phyloP scores from a whole-genome alignment of 2,113 vertebrate species.

The Cyprinodon brontotheroides region DNA sequence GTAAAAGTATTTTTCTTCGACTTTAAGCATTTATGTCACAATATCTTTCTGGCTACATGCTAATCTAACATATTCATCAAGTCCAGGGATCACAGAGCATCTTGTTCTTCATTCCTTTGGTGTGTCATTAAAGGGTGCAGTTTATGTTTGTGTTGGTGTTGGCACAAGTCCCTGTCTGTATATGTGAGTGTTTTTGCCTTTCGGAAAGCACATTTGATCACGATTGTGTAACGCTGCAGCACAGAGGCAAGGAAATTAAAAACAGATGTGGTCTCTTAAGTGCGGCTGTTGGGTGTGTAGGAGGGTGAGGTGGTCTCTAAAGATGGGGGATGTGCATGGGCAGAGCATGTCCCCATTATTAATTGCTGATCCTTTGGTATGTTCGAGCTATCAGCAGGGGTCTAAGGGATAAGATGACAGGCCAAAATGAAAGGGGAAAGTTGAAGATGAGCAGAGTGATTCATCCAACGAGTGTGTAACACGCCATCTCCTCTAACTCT shows the following conservation, averaged over 20 bases:
- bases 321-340: conserved; percentile 19
- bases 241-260: conserved; percentile 79
- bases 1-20: conserved; percentile 25
- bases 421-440: conserved; percentile 28
- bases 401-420: conserved; percentile 62
- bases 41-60: conserved; percentile 22
- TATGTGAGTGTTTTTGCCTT: conserved; percentile 61
- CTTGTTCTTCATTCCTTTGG: conserved; percentile 62
- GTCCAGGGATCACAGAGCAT: conserved; percentile 54
- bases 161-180: conserved; percentile 53
- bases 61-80: conserved; percentile 46
- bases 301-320: conserved; percentile 9
- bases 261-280: conserved; percentile 83
- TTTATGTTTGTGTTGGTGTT: conserved; percentile 64
- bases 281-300: conserved; percentile 34
- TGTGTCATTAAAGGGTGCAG: conserved; percentile 52
- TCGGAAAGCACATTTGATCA: conserved; percentile 64
- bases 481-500: not conserved
- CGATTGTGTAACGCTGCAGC: conserved; percentile 75
- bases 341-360: conserved; percentile 78
- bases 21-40: conserved; percentile 28
- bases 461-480: conserved; percentile 15
- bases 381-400: conserved; percentile 74
- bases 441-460: conserved; percentile 9
- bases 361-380: conserved; percentile 80